Base-by-base conservation (phyloP, 2,797 vertebrate genomes). In the Salarias fasciatus region DNA sequence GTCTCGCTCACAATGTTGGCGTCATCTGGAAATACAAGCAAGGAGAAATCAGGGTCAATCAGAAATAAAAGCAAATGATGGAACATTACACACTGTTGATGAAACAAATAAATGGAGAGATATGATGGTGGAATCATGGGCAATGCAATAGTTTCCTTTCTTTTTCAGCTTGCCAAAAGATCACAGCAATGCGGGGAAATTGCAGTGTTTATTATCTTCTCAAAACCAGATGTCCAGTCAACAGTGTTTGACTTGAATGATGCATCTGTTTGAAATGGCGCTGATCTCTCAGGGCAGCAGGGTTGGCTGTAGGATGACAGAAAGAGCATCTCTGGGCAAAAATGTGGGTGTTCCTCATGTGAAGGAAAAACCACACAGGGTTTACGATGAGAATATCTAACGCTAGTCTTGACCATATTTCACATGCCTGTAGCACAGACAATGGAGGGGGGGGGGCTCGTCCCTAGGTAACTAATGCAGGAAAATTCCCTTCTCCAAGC, bases 1-100 rank as follows among this genome's bases (percentile, higher is more conserved):
- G 91, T 94, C 86, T 97, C 96, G 0, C 89, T 95, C 69, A 96
- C 96, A 41, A 91, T 79, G 6, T 97, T 97, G 65, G 84, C 90
- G 57, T 96, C 94, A 7, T 92, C 97, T 99, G 83, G 9, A 28
- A 65, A 42, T 45, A 44, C 29, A 58, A 14, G 41, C 38, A 28
- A 35, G 45, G n/a, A 65, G 35, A 60, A 12, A 64, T 52, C 6
- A 28, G 40, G 44, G 15, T 31, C 42, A 72, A 61, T 56, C 7
- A 42, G 44, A 9, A 63, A 56, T 63, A 10, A 15, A 43, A 43
- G 38, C 14, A 46, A 63, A 41, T 28, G 33, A 60, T 66, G 14
- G 6, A 62, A 41, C 53, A 60, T 50, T 52, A n/a, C 31, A 66
- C 48, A 56, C 38, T 7, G 10, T 15, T 44, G 61, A 84, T 77